These are phyloP conservation scores for Eclectus roratus DNA, from an alignment of 2,113 vertebrate species.

Conservation along the genomic window DNA sequence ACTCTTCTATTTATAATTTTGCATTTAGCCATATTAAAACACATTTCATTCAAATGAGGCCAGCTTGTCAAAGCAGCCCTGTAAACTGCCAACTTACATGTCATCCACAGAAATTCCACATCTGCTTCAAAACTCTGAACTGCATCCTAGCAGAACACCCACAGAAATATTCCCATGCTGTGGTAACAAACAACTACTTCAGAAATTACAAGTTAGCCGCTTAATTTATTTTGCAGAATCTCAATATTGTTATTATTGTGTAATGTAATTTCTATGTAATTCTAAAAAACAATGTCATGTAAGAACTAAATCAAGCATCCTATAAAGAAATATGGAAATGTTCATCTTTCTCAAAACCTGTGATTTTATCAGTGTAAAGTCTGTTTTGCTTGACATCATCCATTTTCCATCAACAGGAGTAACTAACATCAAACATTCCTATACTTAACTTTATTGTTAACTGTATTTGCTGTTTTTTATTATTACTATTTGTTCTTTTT, in stretches of 20 bases:
- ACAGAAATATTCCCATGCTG: neutral
- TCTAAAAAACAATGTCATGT: neutral
- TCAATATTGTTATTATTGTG: neutral
- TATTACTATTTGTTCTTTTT: neutral
- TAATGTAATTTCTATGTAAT: neutral
- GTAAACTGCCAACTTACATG: neutral
- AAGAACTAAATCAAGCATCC: neutral
- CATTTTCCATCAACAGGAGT: neutral
- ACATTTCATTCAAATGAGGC: neutral
- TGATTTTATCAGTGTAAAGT: neutral
- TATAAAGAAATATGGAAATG: neutral
- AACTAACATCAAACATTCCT: neutral
- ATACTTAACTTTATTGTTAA: neutral
- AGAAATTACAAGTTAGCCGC: neutral
- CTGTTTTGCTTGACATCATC: neutral
- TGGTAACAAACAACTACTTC: neutral
- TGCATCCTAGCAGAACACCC: neutral
- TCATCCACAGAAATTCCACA: neutral
- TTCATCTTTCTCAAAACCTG: neutral
- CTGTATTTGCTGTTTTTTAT: neutral
- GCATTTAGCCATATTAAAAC: neutral
- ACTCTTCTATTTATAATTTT: neutral
- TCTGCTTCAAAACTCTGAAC: constrained; percentile 14
- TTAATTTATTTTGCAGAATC: neutral
- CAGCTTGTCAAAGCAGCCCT: neutral